These are phyloP conservation scores for Ernsta delagoae DNA, from an alignment of 2,888 invertebrate genomes.

Conservation along the genomic window DNA sequence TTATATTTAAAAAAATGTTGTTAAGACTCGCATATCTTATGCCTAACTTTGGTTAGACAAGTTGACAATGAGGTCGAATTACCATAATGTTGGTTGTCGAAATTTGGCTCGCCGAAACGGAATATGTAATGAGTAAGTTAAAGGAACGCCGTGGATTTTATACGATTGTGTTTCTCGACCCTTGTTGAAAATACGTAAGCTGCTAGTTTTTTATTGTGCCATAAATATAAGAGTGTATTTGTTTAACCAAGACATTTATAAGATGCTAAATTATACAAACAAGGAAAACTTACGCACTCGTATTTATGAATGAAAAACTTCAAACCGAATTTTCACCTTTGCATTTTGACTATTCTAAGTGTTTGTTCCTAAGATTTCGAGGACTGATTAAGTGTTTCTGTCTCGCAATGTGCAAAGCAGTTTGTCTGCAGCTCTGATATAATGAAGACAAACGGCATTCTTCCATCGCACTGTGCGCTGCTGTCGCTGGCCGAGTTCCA, in stretches of 20 bases:
- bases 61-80: conserved; percentile 74
- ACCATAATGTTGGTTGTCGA: conserved; percentile 82
- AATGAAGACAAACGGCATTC: conserved; percentile 48
- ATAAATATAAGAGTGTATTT: conserved; percentile 10
- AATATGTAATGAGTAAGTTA: conserved; percentile 74
- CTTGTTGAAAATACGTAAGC: conserved; percentile 26
- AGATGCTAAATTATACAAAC: background rate
- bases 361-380: conserved; percentile 1
- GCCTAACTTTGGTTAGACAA: conserved; percentile 53
- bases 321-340: background rate
- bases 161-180: conserved; percentile 3
- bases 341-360: background rate
- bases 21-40: background rate
- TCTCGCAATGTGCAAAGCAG: conserved; percentile 59
- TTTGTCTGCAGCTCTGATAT: conserved; percentile 55
- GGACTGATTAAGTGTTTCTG: conserved; percentile 52
- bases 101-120: conserved; percentile 72
- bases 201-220: conserved; percentile 17
- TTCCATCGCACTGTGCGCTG: background rate
- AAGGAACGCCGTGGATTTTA: conserved; percentile 45
- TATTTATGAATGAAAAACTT: background rate
- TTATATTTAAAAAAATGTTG: too few species aligned
- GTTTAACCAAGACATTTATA: background rate
- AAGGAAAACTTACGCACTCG: background rate
- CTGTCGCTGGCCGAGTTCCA: conserved; percentile 1